These are phyloP conservation scores for Hoplias malabaricus DNA, from an alignment of 2,113 vertebrate species.

Conservation along the genomic window DNA sequence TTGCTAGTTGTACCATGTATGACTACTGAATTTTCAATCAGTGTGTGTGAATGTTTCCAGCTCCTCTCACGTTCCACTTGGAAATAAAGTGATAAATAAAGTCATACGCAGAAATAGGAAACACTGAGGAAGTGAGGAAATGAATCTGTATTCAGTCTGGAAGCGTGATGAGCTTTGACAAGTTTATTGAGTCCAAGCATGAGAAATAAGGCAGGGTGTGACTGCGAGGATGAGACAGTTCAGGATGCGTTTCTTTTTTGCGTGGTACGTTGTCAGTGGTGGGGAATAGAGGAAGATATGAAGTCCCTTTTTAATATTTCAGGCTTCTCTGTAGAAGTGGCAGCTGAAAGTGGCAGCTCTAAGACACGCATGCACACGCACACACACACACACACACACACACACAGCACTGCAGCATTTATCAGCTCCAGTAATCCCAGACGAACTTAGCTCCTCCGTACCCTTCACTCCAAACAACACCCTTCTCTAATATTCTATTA, in stretches of 20 bases:
- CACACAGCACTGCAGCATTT: no score
- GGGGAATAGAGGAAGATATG: background rate
- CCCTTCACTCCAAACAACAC: no score
- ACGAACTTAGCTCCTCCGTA: no score
- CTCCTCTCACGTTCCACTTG: no score
- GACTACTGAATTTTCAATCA: no score
- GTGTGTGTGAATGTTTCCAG: no score
- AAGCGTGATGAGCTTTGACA: background rate
- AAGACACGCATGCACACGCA: no score
- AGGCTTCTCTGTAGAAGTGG: background rate
- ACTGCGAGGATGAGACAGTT: background rate
- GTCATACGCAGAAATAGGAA: conserved; percentile 6
- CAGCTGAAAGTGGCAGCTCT: background rate
- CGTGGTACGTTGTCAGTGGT: background rate
- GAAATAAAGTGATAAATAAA: no score
- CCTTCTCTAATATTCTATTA: no score
- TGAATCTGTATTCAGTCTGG: background rate
- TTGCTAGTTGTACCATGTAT: no score
- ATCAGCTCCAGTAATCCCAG: no score
- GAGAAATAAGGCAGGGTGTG: background rate
- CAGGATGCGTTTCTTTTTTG: background rate
- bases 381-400: background rate
- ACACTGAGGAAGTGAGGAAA: background rate
- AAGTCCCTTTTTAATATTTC: background rate
- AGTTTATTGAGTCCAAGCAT: background rate